Conservation (phyloP, 2,113 vertebrate genomes). For the Heliornis fulica region DNA sequence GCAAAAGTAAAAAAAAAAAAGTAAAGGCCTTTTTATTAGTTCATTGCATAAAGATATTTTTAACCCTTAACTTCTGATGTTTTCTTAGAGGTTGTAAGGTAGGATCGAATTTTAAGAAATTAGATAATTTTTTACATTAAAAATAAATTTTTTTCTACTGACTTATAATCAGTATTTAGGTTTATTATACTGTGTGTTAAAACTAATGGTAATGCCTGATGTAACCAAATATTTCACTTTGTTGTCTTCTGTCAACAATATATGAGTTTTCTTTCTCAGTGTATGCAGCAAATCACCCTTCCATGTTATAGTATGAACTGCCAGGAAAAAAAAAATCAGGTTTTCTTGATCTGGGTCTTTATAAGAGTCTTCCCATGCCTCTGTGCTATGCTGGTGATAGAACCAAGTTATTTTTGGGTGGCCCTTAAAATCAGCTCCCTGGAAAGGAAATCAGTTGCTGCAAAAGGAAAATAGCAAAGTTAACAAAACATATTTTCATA, state of each 20-base stretch:
- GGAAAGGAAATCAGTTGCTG: neutral
- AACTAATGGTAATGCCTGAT: neutral
- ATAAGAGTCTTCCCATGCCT: neutral
- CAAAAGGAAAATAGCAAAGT: neutral
- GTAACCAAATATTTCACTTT: neutral
- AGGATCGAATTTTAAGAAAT: neutral
- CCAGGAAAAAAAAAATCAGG: neutral
- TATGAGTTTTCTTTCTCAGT: neutral
- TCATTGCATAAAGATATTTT: neutral
- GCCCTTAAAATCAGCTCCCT: neutral
- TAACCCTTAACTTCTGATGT: neutral
- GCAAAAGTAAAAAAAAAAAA: neutral
- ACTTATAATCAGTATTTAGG: neutral
- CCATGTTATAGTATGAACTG: neutral
- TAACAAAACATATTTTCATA: neutral
- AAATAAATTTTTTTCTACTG: neutral
- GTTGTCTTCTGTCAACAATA: neutral
- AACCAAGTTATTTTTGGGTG: neutral
- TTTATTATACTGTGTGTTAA: neutral
- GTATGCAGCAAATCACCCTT: neutral
- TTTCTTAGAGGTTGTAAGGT: neutral
- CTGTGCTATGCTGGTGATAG: neutral
- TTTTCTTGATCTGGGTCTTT: neutral
- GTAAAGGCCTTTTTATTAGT: neutral
- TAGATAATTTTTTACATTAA: too few relatives aligned